Evolutionary conservation across 1,140 invertebrate genomes (phyloP), one percentile per base, ranked within the genome.

Genomic region (Armadillidium nasatum): DNA sequence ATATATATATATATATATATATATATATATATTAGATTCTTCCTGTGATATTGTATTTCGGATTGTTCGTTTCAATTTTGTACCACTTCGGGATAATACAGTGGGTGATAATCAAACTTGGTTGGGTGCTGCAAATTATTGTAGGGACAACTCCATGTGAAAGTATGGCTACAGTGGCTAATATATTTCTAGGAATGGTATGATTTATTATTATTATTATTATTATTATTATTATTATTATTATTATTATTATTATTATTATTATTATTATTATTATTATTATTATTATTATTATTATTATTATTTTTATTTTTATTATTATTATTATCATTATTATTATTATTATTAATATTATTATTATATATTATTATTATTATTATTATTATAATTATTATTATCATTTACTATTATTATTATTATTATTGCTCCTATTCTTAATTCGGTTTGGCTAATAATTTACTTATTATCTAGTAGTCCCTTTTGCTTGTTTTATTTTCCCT

Each of bases 31-130:
- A n/a, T n/a, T n/a, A 94, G 92, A 88, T 90, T 0, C 84, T 96
- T n/a, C 90, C 93, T 0, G 92, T 95, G 0, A 94, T 97, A 71
- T 94, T 94, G 85, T 97, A 96, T 87, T 92, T 97, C 83, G 92
- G 92, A 82, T 94, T 95, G 84, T 85, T 93, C 76, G 90, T 96
- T 15, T 91, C 93, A 82, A 88, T 97, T 10, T 84, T 97, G 13
- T 96, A 94, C 85, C 94, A 95, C 84, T 88, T 90, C 83, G 95
- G 94, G 6, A 87, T 89, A 0, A 91, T 98, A 89, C 94, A 97
- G 85, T 90, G 88, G 87, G 84, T 95, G 15, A 90, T 96, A 15
- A 83, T 90, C 19, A 93, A 91, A 84, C 82, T 97, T 33, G 94
- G 94, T 10, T 91, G 90, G 87, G 81, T 91, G 23, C 84, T 96